phyloP scores from a whole-genome alignment of 2,113 vertebrate genomes.

The Ptilonorhynchus violaceus region DNA sequence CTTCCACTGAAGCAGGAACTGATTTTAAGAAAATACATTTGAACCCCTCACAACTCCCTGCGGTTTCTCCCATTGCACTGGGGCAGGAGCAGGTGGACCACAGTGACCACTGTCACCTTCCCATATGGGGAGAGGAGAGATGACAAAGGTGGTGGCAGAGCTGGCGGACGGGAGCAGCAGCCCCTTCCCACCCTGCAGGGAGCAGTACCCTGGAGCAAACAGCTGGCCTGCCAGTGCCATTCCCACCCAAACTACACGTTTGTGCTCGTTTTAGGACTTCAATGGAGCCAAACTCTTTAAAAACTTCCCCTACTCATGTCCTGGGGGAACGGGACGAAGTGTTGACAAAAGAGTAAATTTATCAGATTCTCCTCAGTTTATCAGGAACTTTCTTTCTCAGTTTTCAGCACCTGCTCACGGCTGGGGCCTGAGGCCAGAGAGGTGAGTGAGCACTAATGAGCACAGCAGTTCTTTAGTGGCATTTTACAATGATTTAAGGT shows the following conservation, averaged over 20 bases:
- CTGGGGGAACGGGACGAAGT: not conserved
- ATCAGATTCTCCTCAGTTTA: not conserved
- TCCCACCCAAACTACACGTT: not conserved
- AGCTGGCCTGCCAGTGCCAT: not conserved
- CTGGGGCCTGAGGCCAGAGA: not conserved
- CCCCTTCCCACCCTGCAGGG: not conserved
- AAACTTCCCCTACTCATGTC: not conserved
- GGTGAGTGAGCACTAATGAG: not conserved
- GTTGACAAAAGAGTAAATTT: not conserved
- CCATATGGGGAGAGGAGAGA: not conserved
- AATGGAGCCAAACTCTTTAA: not conserved
- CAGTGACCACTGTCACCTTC: not conserved
- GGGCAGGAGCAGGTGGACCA: not conserved
- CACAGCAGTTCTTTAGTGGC: not conserved
- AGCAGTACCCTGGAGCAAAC: not conserved
- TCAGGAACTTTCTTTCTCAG: not conserved
- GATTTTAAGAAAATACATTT: not conserved
- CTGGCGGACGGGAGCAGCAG: not conserved
- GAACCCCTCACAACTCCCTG: not conserved
- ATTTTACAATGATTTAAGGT: not conserved
- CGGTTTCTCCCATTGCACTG: rapidly evolving
- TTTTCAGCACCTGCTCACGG: not conserved
- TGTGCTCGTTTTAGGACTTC: not conserved
- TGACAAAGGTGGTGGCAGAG: not conserved
- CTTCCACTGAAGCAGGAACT: not conserved